Evolutionary conservation across 2,113 vertebrate species (phyloP).

Genomic region (Hippocampus mohnikei): DNA sequence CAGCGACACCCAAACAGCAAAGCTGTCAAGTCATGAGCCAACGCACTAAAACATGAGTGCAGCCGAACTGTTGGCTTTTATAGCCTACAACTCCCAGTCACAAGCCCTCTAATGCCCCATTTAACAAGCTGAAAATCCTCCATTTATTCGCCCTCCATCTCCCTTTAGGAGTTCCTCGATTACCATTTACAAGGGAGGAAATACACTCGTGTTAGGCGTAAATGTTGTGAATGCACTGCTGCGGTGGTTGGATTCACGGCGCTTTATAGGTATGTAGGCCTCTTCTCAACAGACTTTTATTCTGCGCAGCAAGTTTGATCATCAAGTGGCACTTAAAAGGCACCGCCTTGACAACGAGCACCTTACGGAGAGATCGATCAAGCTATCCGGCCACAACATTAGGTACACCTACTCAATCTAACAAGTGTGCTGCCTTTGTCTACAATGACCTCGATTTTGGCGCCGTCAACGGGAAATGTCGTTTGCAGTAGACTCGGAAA

Average conservation of each 20-base stretch:
- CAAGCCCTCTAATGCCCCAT: slow-evolving; percentile 69
- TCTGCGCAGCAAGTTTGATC: not conserved
- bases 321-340: not conserved
- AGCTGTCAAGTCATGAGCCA: slow-evolving; percentile 65
- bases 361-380: not conserved
- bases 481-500: not conserved
- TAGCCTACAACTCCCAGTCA: slow-evolving; percentile 66
- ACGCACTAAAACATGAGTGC: slow-evolving; percentile 68
- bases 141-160: slow-evolving; percentile 56
- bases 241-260: slow-evolving; percentile 15
- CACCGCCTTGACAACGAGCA: not conserved
- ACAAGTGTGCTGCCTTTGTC: not conserved
- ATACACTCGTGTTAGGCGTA: slow-evolving; percentile 17
- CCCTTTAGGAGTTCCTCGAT: slow-evolving; percentile 55
- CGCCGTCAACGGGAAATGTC: not conserved
- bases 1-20: slow-evolving; percentile 60
- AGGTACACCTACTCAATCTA: not conserved
- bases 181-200: slow-evolving; percentile 53
- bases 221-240: slow-evolving; percentile 33
- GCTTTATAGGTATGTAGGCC: not conserved
- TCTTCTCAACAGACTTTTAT: slow-evolving; percentile 10
- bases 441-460: not conserved
- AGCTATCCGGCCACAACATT: not conserved
- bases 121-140: slow-evolving; percentile 75
- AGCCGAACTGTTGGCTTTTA: slow-evolving; percentile 65